Evolutionary conservation across 2,888 invertebrate species (phyloP).

Genomic region (Chorisops tibialis): DNA sequence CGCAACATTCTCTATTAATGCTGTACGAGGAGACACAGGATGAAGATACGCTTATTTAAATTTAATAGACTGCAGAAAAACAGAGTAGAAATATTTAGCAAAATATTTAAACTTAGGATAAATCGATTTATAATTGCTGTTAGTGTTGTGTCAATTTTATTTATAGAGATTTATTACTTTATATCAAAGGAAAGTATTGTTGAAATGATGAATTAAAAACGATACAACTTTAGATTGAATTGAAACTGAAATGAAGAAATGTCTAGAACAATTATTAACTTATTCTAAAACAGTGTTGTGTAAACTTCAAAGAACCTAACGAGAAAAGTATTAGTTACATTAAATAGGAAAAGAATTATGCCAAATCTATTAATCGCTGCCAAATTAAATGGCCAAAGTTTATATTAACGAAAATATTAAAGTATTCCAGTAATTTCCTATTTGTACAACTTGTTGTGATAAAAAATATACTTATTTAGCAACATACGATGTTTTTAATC

Average conservation of each 20-base stretch:
- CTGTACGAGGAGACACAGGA: slow-evolving; percentile 79
- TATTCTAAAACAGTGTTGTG: slow-evolving; percentile 11
- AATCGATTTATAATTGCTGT: neutral
- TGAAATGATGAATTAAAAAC: too few relatives aligned
- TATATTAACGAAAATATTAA: neutral
- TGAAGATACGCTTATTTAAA: slow-evolving; percentile 79
- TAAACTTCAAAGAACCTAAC: neutral
- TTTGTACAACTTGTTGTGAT: slow-evolving; percentile 14
- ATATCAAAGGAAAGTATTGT: too few relatives aligned
- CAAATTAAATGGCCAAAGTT: slow-evolving; percentile 4
- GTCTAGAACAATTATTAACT: neutral
- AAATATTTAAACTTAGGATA: neutral
- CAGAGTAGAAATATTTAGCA: neutral
- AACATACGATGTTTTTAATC: too few relatives aligned
- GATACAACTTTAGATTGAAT: neutral
- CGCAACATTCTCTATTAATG: slow-evolving; percentile 73
- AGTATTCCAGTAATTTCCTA: slow-evolving; percentile 3
- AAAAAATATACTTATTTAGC: neutral
- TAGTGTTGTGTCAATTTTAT: neutral
- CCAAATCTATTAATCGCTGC: neutral
- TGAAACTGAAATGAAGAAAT: neutral
- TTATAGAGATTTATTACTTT: too few relatives aligned
- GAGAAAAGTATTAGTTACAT: slow-evolving; percentile 1
- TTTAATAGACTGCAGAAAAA: neutral
- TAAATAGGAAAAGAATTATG: slow-evolving; percentile 1